Base-by-base conservation (phyloP, 1,140 invertebrate genomes). In the Drosophila serrata region DNA sequence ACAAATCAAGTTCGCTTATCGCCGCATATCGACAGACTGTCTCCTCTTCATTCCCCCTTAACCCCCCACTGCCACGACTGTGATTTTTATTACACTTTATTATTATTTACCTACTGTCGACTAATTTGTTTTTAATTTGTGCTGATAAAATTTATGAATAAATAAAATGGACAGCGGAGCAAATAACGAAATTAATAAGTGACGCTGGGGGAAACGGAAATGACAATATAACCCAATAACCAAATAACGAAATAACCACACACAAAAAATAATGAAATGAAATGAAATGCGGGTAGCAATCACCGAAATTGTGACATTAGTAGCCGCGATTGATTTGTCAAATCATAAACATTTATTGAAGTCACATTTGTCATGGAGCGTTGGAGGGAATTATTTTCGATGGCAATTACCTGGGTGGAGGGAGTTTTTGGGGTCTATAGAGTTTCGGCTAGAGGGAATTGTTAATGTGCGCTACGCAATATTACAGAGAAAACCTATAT, bases 41-140 rank as follows among this genome's bases (percentile, higher is more conserved):
- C 42, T 12, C 37, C 48, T 15, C 15, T 33, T 5, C 31, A 12
- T n/a, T n/a, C 48, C 48, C 48, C 27, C 29, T 13, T 12, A 29
- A 12, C 48, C 48, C 49, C 17, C 24, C 13, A 46, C 45, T 27
- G 22, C 45, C 22, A 9, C 33, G 62, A 37, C 80, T 63, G 56
- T 84, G 84, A 87, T 88, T 87, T 87, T 87, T 84, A 87, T 87
- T 87, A 88, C 84, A 88, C 57, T 88, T 87, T 84, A 88, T 88
- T 87, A 88, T 88, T 87, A 87, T 87, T 88, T 87, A 84, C 84
- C 80, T 88, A 82, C 84, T 88, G 82, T 88, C 84, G 84, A 88
- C 84, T 87, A 87, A 87, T 87, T 87, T 87, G 84, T 87, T 87
- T 87, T 87, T 87, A 88, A 87, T 87, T 87, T 87, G 84, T 84